Base-by-base conservation (phyloP, 2,113 vertebrate species). In the Zosterops borbonicus region DNA sequence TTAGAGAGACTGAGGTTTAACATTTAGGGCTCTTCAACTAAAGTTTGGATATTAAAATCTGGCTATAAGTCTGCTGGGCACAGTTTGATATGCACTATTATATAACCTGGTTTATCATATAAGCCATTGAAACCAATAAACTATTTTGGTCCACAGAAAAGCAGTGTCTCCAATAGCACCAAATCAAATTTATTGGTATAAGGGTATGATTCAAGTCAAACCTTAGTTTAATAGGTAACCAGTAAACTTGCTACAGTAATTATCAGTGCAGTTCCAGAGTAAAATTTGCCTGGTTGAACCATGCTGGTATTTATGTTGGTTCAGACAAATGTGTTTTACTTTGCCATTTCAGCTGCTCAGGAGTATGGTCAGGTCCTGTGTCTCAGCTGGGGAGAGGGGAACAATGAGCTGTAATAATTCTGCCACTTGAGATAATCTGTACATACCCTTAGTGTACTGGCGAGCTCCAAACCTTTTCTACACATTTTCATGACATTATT, bases 161-260 rank as follows among this genome's bases (percentile, higher is more conserved):
- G 67, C 62, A 76, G 46, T 5, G 35, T 60, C 60, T 91, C 47
- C 81, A 78, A 42, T 4, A 71, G 70, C 87, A 91, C 52, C 73
- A 58, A 74, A 56, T 13, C 70, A 44, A 69, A 71, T 84, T 60
- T 75, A 73, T 35, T 93, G 49, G 41, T 79, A 23, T 70, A 91
- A 33, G 41, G 19, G 49, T 79, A 79, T 69, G 74, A 79, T 88
- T 94, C 81, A 78, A 92, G 52, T 71, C 60, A 89, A 92, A 81
- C 47, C 47, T 92, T 58, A 69, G 65, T 58, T 88, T 89, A 90
- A 92, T 92, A 63, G 69, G 69, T 96, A 91, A 92, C 92, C 49
- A 52, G 91, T 63, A 35, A 87, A 89, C 84, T 84, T 67, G 65
- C 83, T 59, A 37, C 81, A 63, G 87, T 74, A 77, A 59, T 74